Conservation (phyloP, 2,113 vertebrate species). For the Lagopus muta region DNA sequence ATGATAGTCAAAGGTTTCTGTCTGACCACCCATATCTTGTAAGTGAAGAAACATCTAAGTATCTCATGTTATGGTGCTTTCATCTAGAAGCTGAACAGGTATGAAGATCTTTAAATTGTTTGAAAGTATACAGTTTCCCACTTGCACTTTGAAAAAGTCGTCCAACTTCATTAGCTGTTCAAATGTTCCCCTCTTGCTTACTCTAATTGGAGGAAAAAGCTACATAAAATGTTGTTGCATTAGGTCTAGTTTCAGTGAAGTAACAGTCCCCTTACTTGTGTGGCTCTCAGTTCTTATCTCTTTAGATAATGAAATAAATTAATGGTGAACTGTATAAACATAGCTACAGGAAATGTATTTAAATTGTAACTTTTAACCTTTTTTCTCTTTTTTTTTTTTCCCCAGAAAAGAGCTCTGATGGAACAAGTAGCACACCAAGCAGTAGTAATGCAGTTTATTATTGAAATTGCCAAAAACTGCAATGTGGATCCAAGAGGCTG, state of each 20-base stretch:
- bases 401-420: constrained; percentile 95
- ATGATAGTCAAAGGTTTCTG: constrained; percentile 96
- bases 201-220: background rate
- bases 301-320: background rate
- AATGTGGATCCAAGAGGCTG: constrained; percentile 94
- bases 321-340: background rate
- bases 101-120: constrained; percentile 24
- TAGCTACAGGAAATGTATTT: background rate
- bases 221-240: background rate
- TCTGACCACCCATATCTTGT: constrained; percentile 93
- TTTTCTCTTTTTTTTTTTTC: background rate
- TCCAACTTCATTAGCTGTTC: background rate
- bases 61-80: constrained; percentile 95
- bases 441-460: constrained; percentile 97
- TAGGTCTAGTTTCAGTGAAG: background rate
- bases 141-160: background rate
- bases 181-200: background rate
- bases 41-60: constrained; percentile 93
- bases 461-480: constrained; percentile 92
- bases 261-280: background rate
- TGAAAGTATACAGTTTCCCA: background rate
- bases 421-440: constrained; percentile 98
- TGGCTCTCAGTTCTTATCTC: background rate
- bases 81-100: constrained; percentile 94
- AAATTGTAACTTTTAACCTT: background rate